These are phyloP conservation scores for Atethmia centrago DNA, from an alignment of 2,888 invertebrate species.

Conservation along the genomic window DNA sequence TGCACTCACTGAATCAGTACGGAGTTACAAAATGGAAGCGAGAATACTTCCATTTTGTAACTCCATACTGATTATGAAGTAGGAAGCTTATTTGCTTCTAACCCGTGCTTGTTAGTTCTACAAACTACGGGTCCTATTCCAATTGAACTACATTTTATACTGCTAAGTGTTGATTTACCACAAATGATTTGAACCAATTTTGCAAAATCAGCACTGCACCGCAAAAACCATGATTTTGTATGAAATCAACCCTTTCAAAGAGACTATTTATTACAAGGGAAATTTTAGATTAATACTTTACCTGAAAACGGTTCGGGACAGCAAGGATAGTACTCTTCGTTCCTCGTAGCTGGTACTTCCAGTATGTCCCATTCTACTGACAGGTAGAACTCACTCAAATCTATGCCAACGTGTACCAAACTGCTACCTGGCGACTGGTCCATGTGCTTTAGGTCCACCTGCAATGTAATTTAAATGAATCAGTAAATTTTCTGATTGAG, in stretches of 20 bases:
- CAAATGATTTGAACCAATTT: neutral
- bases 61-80: neutral
- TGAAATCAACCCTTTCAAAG: neutral
- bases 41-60: neutral
- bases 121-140: neutral
- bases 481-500: neutral
- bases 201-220: neutral
- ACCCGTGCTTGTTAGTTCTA: neutral
- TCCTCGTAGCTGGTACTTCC: conserved; percentile 97
- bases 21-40: too few species aligned
- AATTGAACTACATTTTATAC: neutral
- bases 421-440: conserved; percentile 96
- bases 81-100: neutral
- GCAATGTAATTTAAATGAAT: conserved; percentile 40
- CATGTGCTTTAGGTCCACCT: conserved; percentile 97
- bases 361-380: conserved; percentile 99
- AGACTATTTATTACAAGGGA: neutral
- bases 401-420: conserved; percentile 96
- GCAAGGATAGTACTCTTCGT: conserved; percentile 98
- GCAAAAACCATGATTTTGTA: neutral
- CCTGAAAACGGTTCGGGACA: conserved; percentile 96
- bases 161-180: neutral
- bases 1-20: too few species aligned
- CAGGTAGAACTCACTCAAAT: conserved; percentile 98
- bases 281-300: conserved; percentile 72